phyloP scores from a whole-genome alignment of 2,113 vertebrate species.

The Hyperoodon ampullatus region DNA sequence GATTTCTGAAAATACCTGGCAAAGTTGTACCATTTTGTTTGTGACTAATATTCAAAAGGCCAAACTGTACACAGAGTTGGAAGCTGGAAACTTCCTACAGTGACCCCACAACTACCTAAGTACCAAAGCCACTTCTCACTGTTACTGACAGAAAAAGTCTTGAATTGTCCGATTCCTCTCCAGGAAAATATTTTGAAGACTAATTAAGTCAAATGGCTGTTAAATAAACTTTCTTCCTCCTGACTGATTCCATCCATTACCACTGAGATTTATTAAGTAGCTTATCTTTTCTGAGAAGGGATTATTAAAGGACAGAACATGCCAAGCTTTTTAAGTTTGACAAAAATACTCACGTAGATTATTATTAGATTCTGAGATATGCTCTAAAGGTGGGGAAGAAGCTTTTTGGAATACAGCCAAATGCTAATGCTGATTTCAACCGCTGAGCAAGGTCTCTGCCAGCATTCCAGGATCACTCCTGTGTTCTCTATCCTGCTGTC shows the following conservation, averaged over 20 bases:
- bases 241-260: conserved; percentile 68
- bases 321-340: conserved; percentile 63
- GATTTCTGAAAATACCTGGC: neutral
- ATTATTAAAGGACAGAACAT: conserved; percentile 71
- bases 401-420: conserved; percentile 44
- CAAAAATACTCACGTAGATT: conserved; percentile 63
- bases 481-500: neutral
- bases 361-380: conserved; percentile 62
- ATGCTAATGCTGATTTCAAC: conserved; percentile 10
- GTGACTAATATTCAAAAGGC: neutral
- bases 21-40: neutral
- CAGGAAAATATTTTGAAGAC: conserved; percentile 66
- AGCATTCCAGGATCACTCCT: neutral
- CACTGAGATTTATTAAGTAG: conserved; percentile 76
- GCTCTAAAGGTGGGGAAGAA: conserved; percentile 62
- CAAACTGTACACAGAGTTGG: neutral
- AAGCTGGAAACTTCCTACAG: neutral
- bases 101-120: neutral
- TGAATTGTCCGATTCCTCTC: conserved; percentile 57
- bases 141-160: neutral
- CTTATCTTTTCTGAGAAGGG: conserved; percentile 78
- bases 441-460: neutral
- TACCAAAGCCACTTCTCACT: conserved; percentile 1
- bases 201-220: conserved; percentile 75
- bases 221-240: conserved; percentile 72